Percentiles rank a stretch among this genome's conserved stretches.
These are phyloP conservation scores for Sinopyrophorus schimmeli DNA, from an alignment of 2,888 invertebrate genomes.

Conservation along the genomic window DNA sequence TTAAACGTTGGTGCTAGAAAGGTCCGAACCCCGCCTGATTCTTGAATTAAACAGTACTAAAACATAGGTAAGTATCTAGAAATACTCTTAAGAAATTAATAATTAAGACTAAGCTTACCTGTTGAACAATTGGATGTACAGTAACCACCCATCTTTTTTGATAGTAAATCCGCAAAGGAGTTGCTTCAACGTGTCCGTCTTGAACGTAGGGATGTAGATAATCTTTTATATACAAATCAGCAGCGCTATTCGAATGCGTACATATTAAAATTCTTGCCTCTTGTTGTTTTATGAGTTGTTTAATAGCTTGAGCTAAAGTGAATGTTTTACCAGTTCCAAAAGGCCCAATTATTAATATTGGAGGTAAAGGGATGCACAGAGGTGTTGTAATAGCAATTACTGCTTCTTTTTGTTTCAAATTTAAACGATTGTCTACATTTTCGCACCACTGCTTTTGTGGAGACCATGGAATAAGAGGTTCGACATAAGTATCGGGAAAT, in stretches of 20 bases:
- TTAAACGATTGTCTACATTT: constrained; percentile 65
- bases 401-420: constrained; percentile 78
- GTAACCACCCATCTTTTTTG: constrained; percentile 78
- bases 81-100: no score
- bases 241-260: constrained; percentile 86
- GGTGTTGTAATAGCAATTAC: constrained; percentile 76
- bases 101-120: no score
- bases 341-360: constrained; percentile 73
- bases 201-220: constrained; percentile 79
- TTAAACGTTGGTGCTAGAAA: constrained; percentile 72
- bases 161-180: constrained; percentile 78
- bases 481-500: constrained; percentile 68
- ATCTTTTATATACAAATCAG: constrained; percentile 82
- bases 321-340: constrained; percentile 90
- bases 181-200: constrained; percentile 65
- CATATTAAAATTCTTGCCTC: constrained; percentile 76
- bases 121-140: constrained; percentile 70
- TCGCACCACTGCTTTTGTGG: constrained; percentile 71
- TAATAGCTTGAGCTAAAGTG: constrained; percentile 74
- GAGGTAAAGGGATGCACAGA: constrained; percentile 64
- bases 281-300: constrained; percentile 65
- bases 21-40: constrained; percentile 57
- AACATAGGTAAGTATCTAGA: no score
- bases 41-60: constrained; percentile 69
- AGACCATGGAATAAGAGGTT: constrained; percentile 70